Evolutionary conservation across 2,797 vertebrate genomes (phyloP).

Genomic region (Lagorchestes hirsutus): DNA sequence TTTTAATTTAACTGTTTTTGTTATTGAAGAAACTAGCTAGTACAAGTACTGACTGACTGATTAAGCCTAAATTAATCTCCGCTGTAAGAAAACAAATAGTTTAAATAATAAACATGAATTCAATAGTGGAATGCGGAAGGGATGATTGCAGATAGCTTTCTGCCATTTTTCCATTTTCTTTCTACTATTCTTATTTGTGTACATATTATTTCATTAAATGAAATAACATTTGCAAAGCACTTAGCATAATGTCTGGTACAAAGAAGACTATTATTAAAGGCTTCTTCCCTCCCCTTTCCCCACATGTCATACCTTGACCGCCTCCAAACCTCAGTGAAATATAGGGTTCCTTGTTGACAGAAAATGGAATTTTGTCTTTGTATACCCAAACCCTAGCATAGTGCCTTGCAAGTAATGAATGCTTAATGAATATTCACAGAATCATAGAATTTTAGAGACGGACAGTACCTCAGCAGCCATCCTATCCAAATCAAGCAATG

Average conservation of each 20-base stretch:
- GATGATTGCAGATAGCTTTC: neutral
- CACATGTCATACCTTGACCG: neutral
- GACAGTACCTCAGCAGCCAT: neutral
- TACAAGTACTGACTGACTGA: conserved; percentile 85
- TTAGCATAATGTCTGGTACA: neutral
- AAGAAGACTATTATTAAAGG: neutral
- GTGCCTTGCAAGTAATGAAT: neutral
- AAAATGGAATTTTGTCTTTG: neutral
- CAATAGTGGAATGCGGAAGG: conserved; percentile 82
- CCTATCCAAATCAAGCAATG: neutral
- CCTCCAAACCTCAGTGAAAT: neutral
- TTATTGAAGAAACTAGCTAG: conserved; percentile 81
- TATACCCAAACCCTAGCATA: neutral
- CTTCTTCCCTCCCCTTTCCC: neutral
- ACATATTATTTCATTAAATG: neutral
- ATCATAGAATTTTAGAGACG: neutral
- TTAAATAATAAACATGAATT: conserved; percentile 88
- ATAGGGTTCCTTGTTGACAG: neutral
- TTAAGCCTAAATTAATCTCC: conserved; percentile 86
- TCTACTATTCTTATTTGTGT: neutral
- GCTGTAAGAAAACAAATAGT: conserved; percentile 85
- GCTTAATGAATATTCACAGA: neutral
- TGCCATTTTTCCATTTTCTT: neutral
- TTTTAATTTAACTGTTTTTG: conserved; percentile 78
- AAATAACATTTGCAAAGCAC: neutral